Evolutionary conservation across 2,113 vertebrate genomes (phyloP).

Genomic region (Otus sunia): DNA sequence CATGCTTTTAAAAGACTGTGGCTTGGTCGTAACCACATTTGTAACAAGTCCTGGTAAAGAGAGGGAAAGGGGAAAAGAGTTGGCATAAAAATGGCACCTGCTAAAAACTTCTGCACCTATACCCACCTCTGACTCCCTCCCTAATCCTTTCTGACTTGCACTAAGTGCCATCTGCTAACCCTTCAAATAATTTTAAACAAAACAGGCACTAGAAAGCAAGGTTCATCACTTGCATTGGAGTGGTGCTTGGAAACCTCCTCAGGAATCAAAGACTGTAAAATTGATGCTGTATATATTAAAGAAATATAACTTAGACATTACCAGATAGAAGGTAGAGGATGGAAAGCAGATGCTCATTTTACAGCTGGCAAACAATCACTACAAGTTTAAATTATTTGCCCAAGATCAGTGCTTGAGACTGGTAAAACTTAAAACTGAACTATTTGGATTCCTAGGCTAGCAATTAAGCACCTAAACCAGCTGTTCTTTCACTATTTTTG

Average conservation of each 20-base stretch:
- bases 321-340: background rate
- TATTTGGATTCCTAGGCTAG: background rate
- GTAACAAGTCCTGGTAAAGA: background rate
- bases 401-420: background rate
- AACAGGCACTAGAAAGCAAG: background rate
- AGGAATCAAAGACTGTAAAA: background rate
- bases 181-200: background rate
- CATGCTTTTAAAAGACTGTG: rapidly evolving
- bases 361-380: background rate
- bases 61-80: background rate
- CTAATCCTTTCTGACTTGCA: background rate
- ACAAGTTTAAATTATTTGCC: background rate
- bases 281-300: background rate
- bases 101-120: background rate
- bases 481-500: background rate
- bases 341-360: background rate
- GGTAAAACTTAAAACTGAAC: background rate
- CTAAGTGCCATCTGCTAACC: background rate
- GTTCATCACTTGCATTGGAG: background rate
- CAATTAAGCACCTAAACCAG: background rate
- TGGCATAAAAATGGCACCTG: background rate
- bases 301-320: background rate
- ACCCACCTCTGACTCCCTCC: background rate
- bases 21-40: background rate
- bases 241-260: background rate